These are phyloP conservation scores for Diadumene lineata DNA, from an alignment of 92 coral and sea anemone genomes.

Conservation along the genomic window DNA sequence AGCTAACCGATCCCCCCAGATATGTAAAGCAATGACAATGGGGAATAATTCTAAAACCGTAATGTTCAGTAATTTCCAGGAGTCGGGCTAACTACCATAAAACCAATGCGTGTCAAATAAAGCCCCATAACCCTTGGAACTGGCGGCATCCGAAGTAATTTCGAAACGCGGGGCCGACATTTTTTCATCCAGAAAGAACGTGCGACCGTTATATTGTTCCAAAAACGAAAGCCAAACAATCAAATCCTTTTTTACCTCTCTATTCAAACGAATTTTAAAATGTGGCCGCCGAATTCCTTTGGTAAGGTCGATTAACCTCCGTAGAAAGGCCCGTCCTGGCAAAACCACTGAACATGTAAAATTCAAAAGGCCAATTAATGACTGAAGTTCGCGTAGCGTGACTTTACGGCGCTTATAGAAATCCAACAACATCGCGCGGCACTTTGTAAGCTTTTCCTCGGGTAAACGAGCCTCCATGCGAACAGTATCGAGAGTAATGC, in stretches of 20 bases:
- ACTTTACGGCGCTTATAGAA: constrained; percentile 39
- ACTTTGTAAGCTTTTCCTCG: constrained; percentile 15
- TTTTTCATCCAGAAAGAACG: not conserved
- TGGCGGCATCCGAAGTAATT: constrained; percentile 4
- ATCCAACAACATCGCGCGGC: constrained; percentile 20
- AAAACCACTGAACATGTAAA: constrained; percentile 48
- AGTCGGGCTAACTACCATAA: constrained; percentile 42
- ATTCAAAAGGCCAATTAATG: constrained; percentile 38
- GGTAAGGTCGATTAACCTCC: constrained; percentile 48
- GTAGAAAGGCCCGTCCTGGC: constrained; percentile 52
- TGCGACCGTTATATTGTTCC: not conserved
- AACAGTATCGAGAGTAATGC: constrained; percentile 16
- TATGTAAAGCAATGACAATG: constrained; percentile 18
- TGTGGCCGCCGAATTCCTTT: constrained; percentile 30
- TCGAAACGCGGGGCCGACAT: not conserved
- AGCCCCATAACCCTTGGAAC: constrained; percentile 19
- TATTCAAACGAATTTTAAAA: not conserved
- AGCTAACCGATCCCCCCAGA: constrained; percentile 22
- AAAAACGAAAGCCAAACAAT: not conserved
- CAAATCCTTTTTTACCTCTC: constrained; percentile 6
- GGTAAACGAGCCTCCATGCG: constrained; percentile 6
- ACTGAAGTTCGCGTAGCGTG: constrained; percentile 46
- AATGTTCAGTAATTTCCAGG: constrained; percentile 35
- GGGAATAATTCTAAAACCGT: constrained; percentile 35
- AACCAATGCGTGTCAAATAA: constrained; percentile 47